Evolutionary conservation across 1,140 invertebrate genomes (phyloP).

Genomic region (Mylabris phalerata): DNA sequence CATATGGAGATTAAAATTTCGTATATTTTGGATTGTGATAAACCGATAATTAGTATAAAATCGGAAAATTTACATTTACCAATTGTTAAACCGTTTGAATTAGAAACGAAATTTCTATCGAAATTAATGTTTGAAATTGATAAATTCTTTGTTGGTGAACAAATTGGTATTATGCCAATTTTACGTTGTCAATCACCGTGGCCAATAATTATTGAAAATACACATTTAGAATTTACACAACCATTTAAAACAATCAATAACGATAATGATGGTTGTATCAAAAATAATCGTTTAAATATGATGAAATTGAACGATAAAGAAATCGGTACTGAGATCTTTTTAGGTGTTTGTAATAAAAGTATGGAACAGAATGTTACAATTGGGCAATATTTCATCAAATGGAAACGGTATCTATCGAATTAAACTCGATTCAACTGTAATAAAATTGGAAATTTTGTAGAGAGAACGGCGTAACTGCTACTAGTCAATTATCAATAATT

Average conservation of each 20-base stretch:
- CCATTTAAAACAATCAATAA: conserved; percentile 35
- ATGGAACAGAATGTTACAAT: conserved; percentile 36
- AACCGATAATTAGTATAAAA: conserved; percentile 46
- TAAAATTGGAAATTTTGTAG: conserved; percentile 14
- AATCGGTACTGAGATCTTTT: conserved; percentile 47
- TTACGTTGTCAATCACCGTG: conserved; percentile 62
- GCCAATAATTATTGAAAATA: conserved; percentile 59
- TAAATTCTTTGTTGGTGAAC: conserved; percentile 60
- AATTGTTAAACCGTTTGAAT: conserved; percentile 63
- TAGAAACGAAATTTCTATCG: conserved; percentile 59
- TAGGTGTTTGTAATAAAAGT: conserved; percentile 41
- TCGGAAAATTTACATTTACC: conserved; percentile 55
- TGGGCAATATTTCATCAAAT: conserved; percentile 67
- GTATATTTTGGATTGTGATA: conserved; percentile 41
- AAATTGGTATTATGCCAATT: conserved; percentile 62
- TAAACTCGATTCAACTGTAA: background rate
- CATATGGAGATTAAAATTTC: conserved; percentile 33
- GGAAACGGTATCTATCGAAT: conserved; percentile 57
- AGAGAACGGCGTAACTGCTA: conserved; percentile 36
- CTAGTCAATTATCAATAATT: conserved; percentile 48
- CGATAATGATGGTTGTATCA: conserved; percentile 9
- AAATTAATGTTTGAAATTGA: conserved; percentile 55
- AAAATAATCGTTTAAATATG: conserved; percentile 35
- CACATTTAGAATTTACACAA: conserved; percentile 54
- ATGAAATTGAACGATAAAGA: conserved; percentile 43